phyloP scores from a whole-genome alignment of 2,113 vertebrate genomes.

The Lethenteron camtschaticum region DNA sequence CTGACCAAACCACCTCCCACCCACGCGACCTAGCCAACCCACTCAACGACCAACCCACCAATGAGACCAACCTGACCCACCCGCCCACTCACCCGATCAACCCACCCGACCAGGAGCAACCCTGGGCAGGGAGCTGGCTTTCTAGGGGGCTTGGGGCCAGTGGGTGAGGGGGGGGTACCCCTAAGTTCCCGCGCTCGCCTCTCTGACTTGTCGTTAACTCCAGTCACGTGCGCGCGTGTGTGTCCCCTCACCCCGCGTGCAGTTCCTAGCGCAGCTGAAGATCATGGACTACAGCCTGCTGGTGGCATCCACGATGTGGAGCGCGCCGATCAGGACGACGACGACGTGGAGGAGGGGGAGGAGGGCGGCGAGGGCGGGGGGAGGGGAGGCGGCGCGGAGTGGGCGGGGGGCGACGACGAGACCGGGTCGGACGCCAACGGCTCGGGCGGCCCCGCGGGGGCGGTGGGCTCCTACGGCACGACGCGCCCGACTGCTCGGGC shows the following conservation, averaged over 20 bases:
- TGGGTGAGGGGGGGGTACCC: too few species aligned
- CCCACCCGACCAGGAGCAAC: too few species aligned
- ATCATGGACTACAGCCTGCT: constrained; percentile 98
- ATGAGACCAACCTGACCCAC: too few species aligned
- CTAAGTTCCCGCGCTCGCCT: too few species aligned
- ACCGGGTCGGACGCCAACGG: background rate
- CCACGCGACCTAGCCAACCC: too few species aligned
- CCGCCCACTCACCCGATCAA: too few species aligned
- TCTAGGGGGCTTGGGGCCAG: too few species aligned
- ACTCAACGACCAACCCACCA: too few species aligned
- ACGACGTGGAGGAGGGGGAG: constrained; percentile 39
- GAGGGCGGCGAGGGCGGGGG: constrained; percentile 22
- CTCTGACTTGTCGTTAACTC: too few species aligned
- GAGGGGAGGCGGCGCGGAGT: constrained; percentile 21
- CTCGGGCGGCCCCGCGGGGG: constrained; percentile 18
- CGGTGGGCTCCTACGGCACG: constrained; percentile 41
- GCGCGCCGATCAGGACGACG: constrained; percentile 24
- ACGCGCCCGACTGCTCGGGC: constrained; percentile 84
- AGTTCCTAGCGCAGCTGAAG: constrained; percentile 89
- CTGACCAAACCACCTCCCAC: too few species aligned
- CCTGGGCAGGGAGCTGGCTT: too few species aligned
- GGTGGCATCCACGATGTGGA: constrained; percentile 91
- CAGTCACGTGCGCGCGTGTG: too few species aligned
- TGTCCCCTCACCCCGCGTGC: background rate
- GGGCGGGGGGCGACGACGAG: background rate